phyloP scores from a whole-genome alignment of 2,888 invertebrate species.

The Atherix ibis region DNA sequence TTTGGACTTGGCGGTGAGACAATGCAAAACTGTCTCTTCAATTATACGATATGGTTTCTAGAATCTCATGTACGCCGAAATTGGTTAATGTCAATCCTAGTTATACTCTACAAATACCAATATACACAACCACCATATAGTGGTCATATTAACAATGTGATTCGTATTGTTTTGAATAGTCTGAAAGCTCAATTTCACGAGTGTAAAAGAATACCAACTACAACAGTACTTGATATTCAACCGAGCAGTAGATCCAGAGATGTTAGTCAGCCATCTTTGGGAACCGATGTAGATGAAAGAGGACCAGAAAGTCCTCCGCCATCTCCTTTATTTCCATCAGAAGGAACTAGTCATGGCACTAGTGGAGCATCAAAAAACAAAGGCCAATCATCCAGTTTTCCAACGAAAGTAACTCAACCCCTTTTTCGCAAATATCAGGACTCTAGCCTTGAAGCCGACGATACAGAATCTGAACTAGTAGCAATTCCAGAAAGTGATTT shows the following conservation, averaged over 20 bases:
- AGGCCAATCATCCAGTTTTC: constrained; percentile 39
- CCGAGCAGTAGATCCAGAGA: constrained; percentile 39
- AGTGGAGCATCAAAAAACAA: constrained; percentile 32
- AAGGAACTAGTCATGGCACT: constrained; percentile 35
- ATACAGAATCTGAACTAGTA: constrained; percentile 75
- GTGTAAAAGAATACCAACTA: constrained; percentile 70
- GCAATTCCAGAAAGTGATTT: constrained; percentile 82
- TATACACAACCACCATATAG: constrained; percentile 56
- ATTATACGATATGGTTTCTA: constrained; percentile 75
- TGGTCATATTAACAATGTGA: constrained; percentile 58
- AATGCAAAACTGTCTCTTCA: constrained; percentile 39
- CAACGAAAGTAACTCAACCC: constrained; percentile 45
- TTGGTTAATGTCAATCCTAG: constrained; percentile 86
- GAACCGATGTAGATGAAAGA: constrained; percentile 46
- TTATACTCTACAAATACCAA: constrained; percentile 88
- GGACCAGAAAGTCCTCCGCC: constrained; percentile 39
- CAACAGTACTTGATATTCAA: constrained; percentile 58
- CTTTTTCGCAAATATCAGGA: constrained; percentile 36
- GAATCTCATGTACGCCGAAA: constrained; percentile 75
- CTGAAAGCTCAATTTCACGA: constrained; percentile 83
- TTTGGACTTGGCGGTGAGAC: constrained; percentile 36
- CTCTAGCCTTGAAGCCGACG: constrained; percentile 56
- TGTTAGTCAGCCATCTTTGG: constrained; percentile 60
- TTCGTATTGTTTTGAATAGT: constrained; percentile 82
- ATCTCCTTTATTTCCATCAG: constrained; percentile 45